A percentile compares a stretch with the other conserved stretches of the same genome.
These are phyloP conservation scores for Rhinolophus ferrumequinum DNA, from an alignment of 2,113 vertebrate genomes.

Conservation along the genomic window DNA sequence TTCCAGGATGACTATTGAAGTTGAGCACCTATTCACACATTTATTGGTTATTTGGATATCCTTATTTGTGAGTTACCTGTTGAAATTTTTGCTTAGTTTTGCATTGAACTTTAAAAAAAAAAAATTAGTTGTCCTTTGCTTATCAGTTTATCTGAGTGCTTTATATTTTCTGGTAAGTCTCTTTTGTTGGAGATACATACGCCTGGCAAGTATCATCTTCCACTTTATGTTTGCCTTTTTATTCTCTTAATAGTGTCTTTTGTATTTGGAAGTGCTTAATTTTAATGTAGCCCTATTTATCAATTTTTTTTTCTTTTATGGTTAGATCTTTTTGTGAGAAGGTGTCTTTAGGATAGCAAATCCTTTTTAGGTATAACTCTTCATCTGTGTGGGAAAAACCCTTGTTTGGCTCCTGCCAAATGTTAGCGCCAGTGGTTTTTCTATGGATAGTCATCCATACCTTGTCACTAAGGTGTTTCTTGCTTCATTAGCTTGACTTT, in stretches of 20 bases:
- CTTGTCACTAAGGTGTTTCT: not conserved
- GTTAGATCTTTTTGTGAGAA: not conserved
- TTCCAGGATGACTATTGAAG: not conserved
- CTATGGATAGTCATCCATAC: not conserved
- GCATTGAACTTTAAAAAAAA: not conserved
- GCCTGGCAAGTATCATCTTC: not conserved
- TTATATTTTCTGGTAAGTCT: constrained; percentile 17
- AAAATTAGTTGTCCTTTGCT: not conserved
- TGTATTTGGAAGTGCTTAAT: not conserved
- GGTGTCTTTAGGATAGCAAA: not conserved
- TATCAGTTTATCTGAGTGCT: not conserved
- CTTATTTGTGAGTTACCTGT: not conserved
- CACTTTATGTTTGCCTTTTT: constrained; percentile 4
- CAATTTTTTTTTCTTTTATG: not conserved
- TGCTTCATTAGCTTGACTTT: not conserved
- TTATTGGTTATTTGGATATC: not conserved
- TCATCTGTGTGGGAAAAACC: not conserved
- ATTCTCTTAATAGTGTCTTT: not conserved
- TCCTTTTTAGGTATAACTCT: not conserved
- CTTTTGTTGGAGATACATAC: not conserved
- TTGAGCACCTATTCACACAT: not conserved
- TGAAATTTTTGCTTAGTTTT: constrained; percentile 10
- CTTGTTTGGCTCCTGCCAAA: not conserved
- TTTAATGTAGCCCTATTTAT: constrained; percentile 11
- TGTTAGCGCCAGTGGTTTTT: not conserved